These are phyloP conservation scores for Tubulanus polymorphus DNA, from an alignment of 2,888 invertebrate species.

Conservation along the genomic window DNA sequence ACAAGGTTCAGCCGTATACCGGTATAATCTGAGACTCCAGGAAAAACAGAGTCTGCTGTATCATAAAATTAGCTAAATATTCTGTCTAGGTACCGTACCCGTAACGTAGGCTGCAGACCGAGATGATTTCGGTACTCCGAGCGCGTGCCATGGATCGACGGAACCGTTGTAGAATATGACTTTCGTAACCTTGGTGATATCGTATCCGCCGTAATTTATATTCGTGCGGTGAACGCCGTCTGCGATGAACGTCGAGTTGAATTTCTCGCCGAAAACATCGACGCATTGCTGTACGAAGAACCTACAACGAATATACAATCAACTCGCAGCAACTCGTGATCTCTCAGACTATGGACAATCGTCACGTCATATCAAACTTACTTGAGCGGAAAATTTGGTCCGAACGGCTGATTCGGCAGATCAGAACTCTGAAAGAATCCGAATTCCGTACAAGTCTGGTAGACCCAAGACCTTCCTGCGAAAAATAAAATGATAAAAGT, in stretches of 20 bases:
- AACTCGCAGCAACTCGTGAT: too few species aligned
- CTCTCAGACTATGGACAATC: too few species aligned
- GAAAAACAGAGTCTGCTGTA: too few species aligned
- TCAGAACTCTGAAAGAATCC: conserved; percentile 91
- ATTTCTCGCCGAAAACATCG: conserved; percentile 72
- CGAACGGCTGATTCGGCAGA: conserved; percentile 65
- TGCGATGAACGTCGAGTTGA: conserved; percentile 62
- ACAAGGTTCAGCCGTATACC: too few species aligned
- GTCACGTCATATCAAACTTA: too few species aligned
- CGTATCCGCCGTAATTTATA: conserved; percentile 67
- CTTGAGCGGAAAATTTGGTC: conserved; percentile 69
- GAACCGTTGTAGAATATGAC: conserved; percentile 84
- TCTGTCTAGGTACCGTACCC: too few species aligned
- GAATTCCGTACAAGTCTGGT: conserved; percentile 94
- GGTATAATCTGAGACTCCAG: too few species aligned
- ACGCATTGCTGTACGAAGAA: conserved; percentile 74
- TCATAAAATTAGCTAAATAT: too few species aligned
- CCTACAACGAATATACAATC: conserved; percentile 28
- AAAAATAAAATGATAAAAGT: conserved; percentile 15
- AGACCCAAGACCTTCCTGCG: conserved; percentile 81
- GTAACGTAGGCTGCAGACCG: too few species aligned
- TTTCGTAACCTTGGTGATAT: conserved; percentile 66
- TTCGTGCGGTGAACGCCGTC: conserved; percentile 70
- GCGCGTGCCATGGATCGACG: conserved; percentile 65
- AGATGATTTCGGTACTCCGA: conserved; percentile 54